phyloP scores from a whole-genome alignment of 2,888 invertebrate species.

The Linhomoeus sp. region DNA sequence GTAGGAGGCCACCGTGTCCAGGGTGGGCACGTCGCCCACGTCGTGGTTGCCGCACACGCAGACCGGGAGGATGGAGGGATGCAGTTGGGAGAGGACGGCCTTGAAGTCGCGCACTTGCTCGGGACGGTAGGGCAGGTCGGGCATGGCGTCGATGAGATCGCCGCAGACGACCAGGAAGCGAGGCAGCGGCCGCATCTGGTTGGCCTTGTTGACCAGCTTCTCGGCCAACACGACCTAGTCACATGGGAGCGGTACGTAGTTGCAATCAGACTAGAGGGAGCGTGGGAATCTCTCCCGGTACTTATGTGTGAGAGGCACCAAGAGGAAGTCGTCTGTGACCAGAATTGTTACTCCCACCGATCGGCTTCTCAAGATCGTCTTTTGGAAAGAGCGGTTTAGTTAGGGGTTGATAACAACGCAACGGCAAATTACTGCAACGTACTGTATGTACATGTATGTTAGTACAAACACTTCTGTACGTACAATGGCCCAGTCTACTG shows the following conservation, averaged over 20 bases:
- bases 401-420: too few relatives aligned
- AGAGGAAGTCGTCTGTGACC: too few relatives aligned
- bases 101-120: constrained; percentile 32
- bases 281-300: too few relatives aligned
- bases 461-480: too few relatives aligned
- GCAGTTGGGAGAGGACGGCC: constrained; percentile 26
- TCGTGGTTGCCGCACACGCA: constrained; percentile 39
- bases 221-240: constrained; percentile 15
- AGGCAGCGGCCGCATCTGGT: constrained; percentile 30
- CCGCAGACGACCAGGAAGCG: constrained; percentile 35
- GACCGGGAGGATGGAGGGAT: constrained; percentile 32
- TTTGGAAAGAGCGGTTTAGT: constrained; percentile 14
- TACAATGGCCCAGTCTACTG: too few relatives aligned
- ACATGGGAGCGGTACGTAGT: too few relatives aligned
- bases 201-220: constrained; percentile 29
- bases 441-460: too few relatives aligned
- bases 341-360: too few relatives aligned
- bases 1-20: constrained; percentile 23
- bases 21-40: constrained; percentile 34
- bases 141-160: constrained; percentile 35
- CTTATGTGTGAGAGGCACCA: too few relatives aligned
- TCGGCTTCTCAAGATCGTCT: too few relatives aligned
- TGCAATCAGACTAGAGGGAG: too few relatives aligned
- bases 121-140: constrained; percentile 17
- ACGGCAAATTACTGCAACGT: too few relatives aligned